Evolutionary conservation across 2,888 invertebrate species (phyloP).

Genomic region (Nomada lathburiana): DNA sequence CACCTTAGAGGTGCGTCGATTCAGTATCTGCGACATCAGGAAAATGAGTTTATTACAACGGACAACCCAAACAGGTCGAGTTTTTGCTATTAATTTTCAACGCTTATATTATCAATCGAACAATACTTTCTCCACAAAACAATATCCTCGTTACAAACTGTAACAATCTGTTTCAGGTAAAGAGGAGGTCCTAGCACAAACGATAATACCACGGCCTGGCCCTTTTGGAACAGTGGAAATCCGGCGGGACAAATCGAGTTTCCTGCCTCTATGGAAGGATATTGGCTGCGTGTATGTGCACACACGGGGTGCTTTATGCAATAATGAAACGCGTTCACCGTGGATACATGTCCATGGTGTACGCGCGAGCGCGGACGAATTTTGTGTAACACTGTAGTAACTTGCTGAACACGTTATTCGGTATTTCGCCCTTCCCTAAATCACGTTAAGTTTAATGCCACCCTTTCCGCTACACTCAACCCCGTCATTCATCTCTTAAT

Average conservation of each 20-base stretch:
- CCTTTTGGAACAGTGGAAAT: conserved; percentile 53
- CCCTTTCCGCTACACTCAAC: no score
- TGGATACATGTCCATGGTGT: background rate
- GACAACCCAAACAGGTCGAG: no score
- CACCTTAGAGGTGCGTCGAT: no score
- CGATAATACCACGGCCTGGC: conserved; percentile 23
- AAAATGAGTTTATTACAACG: no score
- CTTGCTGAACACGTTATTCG: conserved; percentile 42
- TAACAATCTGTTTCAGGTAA: background rate
- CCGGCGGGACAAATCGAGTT: conserved; percentile 58
- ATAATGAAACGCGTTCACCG: conserved; percentile 27
- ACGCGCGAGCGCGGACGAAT: background rate
- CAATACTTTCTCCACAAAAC: background rate
- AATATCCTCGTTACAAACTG: background rate
- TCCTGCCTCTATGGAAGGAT: conserved; percentile 46
- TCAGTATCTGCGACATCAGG: no score
- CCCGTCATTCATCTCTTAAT: conserved; percentile 14
- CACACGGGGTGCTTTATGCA: conserved; percentile 35
- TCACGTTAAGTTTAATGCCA: conserved; percentile 26
- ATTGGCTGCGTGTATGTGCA: conserved; percentile 42
- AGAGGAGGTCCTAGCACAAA: background rate
- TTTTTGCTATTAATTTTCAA: no score
- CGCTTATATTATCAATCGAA: background rate
- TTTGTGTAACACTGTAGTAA: conserved; percentile 12
- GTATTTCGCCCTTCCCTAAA: conserved; percentile 6